These are phyloP conservation scores for Phrynocephalus guinanensis DNA, from an alignment of 2,797 vertebrate species.

Conservation along the genomic window DNA sequence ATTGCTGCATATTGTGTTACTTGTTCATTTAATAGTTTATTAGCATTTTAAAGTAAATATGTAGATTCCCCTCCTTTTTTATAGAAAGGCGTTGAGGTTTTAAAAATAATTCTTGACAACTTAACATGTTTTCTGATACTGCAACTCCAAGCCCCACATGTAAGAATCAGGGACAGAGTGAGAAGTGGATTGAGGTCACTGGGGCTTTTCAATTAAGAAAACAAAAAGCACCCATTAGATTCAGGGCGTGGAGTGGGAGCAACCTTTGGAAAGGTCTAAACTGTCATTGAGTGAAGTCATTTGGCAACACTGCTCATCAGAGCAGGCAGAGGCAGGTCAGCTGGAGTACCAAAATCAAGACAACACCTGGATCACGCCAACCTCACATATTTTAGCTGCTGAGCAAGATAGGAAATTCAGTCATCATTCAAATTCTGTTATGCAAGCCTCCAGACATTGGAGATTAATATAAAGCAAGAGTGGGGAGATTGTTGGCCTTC, in stretches of 20 bases:
- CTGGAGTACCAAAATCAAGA: background rate
- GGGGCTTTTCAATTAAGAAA: background rate
- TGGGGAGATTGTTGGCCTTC: background rate
- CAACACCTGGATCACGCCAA: background rate
- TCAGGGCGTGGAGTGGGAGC: background rate
- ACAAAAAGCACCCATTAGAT: background rate
- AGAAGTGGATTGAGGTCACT: background rate
- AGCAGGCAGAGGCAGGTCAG: background rate
- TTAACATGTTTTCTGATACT: conserved; percentile 39
- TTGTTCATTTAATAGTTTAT: conserved; percentile 86
- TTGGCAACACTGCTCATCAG: background rate
- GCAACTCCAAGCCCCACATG: conserved; percentile 4
- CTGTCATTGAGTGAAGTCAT: background rate
- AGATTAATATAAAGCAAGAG: background rate
- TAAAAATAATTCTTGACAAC: conserved; percentile 45
- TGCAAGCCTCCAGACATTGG: background rate
- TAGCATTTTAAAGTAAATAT: conserved; percentile 79
- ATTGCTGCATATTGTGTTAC: conserved; percentile 83
- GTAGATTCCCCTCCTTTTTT: conserved; percentile 54
- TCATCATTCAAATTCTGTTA: background rate
- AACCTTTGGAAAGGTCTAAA: background rate
- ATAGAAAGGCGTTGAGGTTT: conserved; percentile 62
- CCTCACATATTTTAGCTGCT: background rate
- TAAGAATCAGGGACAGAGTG: background rate
- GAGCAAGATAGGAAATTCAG: background rate